phyloP scores from a whole-genome alignment of 2,888 invertebrate genomes.

The Pammene aurita region DNA sequence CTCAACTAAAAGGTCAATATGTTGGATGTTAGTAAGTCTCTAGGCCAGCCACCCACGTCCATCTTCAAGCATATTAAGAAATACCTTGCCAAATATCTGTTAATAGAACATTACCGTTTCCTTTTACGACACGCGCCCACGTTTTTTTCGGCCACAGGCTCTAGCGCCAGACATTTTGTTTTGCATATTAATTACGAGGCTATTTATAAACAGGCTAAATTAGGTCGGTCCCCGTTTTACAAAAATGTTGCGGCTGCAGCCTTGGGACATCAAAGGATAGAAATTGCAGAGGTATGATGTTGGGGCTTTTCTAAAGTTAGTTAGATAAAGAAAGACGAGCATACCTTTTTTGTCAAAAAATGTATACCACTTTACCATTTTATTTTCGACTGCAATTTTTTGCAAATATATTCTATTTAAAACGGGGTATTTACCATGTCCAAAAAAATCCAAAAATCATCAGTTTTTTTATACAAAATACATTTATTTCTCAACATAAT shows the following conservation, averaged over 20 bases:
- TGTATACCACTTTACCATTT: neutral
- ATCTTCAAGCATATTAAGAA: conserved; percentile 28
- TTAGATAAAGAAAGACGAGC: neutral
- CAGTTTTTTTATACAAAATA: too few species aligned
- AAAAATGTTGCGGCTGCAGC: conserved; percentile 28
- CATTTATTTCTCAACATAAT: too few species aligned
- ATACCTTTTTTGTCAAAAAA: neutral
- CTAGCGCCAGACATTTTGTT: conserved; percentile 30
- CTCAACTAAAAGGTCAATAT: conserved; percentile 6
- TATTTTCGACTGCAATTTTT: neutral
- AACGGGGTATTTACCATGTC: too few species aligned
- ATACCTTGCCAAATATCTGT: conserved; percentile 34
- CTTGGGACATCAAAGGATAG: conserved; percentile 37
- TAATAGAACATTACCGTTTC: conserved; percentile 31
- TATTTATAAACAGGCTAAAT: conserved; percentile 34
- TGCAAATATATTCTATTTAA: too few species aligned
- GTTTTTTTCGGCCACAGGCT: conserved; percentile 18
- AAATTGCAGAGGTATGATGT: conserved; percentile 1
- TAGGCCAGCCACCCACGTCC: conserved; percentile 30
- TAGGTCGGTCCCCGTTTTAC: conserved; percentile 10
- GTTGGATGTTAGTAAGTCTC: conserved; percentile 24
- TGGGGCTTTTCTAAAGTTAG: conserved; percentile 2
- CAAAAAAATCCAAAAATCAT: too few species aligned
- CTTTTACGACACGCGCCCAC: conserved; percentile 39
- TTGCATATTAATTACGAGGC: conserved; percentile 28